These are phyloP conservation scores for Diphyllodes magnificus DNA, from an alignment of 2,113 vertebrate genomes.

Conservation along the genomic window DNA sequence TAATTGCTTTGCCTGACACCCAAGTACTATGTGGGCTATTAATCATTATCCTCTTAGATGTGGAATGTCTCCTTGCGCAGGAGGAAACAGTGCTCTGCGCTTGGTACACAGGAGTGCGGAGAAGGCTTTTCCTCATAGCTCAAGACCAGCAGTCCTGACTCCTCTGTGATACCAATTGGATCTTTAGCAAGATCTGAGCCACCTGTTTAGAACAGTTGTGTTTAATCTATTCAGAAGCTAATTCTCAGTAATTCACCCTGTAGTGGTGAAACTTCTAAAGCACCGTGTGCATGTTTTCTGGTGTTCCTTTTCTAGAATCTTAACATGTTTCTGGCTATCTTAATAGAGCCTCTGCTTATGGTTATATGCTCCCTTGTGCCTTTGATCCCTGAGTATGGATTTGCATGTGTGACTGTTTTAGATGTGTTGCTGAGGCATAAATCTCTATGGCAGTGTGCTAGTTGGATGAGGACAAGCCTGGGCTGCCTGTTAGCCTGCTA, in stretches of 20 bases:
- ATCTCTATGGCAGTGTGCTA: background rate
- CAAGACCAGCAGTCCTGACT: background rate
- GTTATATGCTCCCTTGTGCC: background rate
- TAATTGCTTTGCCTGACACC: slow-evolving; percentile 19
- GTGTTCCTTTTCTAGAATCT: background rate
- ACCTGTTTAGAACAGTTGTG: background rate
- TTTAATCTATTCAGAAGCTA: background rate
- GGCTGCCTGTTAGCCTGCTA: background rate
- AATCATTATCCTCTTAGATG: slow-evolving; percentile 16
- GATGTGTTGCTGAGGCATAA: background rate
- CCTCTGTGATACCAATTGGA: background rate
- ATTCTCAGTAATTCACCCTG: background rate
- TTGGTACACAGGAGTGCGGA: background rate
- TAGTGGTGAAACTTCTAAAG: background rate
- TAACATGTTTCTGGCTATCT: background rate
- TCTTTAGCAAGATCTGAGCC: background rate
- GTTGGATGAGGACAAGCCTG: background rate
- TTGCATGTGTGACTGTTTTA: background rate
- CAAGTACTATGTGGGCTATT: background rate
- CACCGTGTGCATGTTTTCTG: background rate
- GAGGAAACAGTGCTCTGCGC: background rate
- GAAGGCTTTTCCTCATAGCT: background rate
- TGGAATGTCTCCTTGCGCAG: background rate
- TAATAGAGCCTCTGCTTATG: background rate
- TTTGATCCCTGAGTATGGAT: background rate